Evolutionary conservation across 2,113 vertebrate species (phyloP), one percentile per base, ranked within the genome.

Genomic region (Promerops cafer): DNA sequence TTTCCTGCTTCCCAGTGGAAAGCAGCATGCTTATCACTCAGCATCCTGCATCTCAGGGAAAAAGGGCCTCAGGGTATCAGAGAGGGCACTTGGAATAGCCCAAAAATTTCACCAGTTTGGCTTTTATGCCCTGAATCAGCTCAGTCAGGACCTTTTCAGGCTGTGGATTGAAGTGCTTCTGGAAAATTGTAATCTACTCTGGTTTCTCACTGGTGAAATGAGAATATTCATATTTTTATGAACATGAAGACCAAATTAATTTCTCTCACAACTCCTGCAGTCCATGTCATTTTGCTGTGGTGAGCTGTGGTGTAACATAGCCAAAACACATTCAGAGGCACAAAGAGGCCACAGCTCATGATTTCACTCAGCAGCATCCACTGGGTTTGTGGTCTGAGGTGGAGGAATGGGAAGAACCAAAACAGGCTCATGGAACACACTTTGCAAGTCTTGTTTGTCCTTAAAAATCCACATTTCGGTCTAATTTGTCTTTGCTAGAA

Each of bases 1-100:
- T 83, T 92, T 93, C 83, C 90, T 83, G 86, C 83, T 94, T 83
- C 90, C 70, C 77, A 92, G 92, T 16, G 35, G 75, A 89, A 82
- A 70, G 89, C 83, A 66, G 59, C 23, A 7, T 2, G 11, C 39
- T 89, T 83, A 86, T 59, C 21, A 0, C 50, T 2, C 20, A 90
- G 86, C 79, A 93, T 76, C 90, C 87, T 87, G 77, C 57, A 82
- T 16, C 74, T 23, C 49, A 79, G 85, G 84, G 50, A 52, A 80
- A 13, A 19, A 68, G 65, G 31, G 76, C 52, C 49, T 68, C 63
- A 33, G 54, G 66, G 61, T 83, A 80, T 54, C 75, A 81, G 37
- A 87, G 30, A 74, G 44, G 37, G 39, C 40, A 83, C 40, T 31
- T 65, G 49, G 7, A 89, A 65, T 0, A 79, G 76, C 15, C 44